Conservation (phyloP, 2,113 vertebrate genomes). For the Beaufortia kweichowensis region DNA sequence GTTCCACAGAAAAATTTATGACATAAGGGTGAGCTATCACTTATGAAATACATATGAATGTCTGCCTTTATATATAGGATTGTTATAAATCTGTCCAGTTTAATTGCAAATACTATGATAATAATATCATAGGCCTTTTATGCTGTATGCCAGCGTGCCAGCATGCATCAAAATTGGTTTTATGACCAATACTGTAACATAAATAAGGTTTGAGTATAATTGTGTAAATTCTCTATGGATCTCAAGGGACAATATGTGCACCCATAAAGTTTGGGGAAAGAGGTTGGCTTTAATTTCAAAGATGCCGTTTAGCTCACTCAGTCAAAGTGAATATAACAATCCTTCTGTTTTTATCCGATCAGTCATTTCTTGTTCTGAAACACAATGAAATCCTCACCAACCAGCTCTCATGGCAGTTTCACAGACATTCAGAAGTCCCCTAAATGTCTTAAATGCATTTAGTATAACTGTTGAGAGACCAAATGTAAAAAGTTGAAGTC, state of each 20-base stretch:
- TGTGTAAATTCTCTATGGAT: background rate
- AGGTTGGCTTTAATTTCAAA: conserved; percentile 13
- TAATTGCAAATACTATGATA: too few relatives aligned
- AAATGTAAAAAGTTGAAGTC: conserved; percentile 40
- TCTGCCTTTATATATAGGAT: too few relatives aligned
- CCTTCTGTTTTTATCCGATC: background rate
- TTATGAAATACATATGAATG: background rate
- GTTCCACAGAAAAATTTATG: too few relatives aligned
- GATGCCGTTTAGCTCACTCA: conserved; percentile 1
- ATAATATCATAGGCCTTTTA: too few relatives aligned
- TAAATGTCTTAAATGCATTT: conserved; percentile 49
- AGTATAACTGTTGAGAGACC: conserved; percentile 40
- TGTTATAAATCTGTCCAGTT: too few relatives aligned
- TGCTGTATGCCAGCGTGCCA: background rate
- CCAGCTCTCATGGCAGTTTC: conserved; percentile 21
- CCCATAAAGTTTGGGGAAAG: conserved; percentile 10
- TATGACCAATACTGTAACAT: conserved; percentile 18
- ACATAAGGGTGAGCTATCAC: too few relatives aligned
- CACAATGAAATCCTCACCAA: conserved; percentile 26
- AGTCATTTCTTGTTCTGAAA: conserved; percentile 1
- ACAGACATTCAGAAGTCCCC: conserved; percentile 28
- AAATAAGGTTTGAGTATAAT: conserved; percentile 1
- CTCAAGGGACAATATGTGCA: background rate
- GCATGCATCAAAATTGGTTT: conserved; percentile 3
- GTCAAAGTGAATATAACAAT: conserved; percentile 10